Evolutionary conservation across 2,113 vertebrate genomes (phyloP).

Genomic region (Chaetodon auriga): DNA sequence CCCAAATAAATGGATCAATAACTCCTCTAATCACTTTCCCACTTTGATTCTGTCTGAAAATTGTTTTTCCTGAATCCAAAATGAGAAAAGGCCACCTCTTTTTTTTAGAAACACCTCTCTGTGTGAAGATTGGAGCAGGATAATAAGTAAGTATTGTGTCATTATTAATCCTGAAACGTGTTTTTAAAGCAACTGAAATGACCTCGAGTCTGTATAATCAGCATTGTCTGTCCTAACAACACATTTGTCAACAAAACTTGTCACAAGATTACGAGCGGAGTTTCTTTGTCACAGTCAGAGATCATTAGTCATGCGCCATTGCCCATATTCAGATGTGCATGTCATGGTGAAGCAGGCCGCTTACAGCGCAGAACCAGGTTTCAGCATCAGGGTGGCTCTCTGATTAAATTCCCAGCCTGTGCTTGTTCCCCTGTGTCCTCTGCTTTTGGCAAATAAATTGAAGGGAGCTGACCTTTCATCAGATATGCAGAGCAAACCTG

Average conservation of each 20-base stretch:
- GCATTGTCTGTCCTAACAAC: slow-evolving; percentile 12
- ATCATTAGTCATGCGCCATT: slow-evolving; percentile 57
- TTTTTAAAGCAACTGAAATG: slow-evolving; percentile 6
- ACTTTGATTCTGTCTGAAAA: slow-evolving; percentile 47
- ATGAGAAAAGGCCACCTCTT: slow-evolving; percentile 22
- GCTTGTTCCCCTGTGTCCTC: slow-evolving; percentile 55
- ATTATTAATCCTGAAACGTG: background rate
- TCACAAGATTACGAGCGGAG: slow-evolving; percentile 9
- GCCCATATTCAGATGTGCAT: slow-evolving; percentile 16
- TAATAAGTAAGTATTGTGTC: background rate
- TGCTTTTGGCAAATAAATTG: slow-evolving; percentile 75
- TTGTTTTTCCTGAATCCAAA: slow-evolving; percentile 47
- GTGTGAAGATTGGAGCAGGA: background rate
- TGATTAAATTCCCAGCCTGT: slow-evolving; percentile 61
- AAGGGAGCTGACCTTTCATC: slow-evolving; percentile 73
- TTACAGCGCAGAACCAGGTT: slow-evolving; percentile 58
- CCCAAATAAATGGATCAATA: slow-evolving; percentile 71
- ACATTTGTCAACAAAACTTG: slow-evolving; percentile 46
- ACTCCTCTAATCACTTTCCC: slow-evolving; percentile 58
- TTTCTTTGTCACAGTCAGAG: slow-evolving; percentile 54
- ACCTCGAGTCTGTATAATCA: background rate
- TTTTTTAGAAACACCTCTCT: background rate
- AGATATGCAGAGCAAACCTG: slow-evolving; percentile 56
- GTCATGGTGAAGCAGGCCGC: slow-evolving; percentile 15
- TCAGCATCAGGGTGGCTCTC: slow-evolving; percentile 45